These are phyloP conservation scores for Ennomos erosarius DNA, from an alignment of 2,888 invertebrate genomes.

Conservation along the genomic window DNA sequence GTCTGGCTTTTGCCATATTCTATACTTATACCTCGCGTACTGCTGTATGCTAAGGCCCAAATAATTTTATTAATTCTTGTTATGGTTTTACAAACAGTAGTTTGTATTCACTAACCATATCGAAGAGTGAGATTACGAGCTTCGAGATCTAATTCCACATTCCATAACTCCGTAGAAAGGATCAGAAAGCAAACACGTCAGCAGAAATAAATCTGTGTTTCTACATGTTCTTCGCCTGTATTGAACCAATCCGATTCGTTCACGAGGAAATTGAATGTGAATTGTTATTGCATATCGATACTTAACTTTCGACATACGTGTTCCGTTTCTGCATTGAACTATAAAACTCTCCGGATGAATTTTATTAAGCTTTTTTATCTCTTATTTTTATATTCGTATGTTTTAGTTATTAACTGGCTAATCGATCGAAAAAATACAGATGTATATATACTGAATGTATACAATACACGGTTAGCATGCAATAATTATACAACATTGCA, in stretches of 20 bases:
- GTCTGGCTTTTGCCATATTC: too few species aligned
- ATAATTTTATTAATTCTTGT: too few species aligned
- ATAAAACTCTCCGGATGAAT: constrained; percentile 39
- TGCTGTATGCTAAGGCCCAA: too few species aligned
- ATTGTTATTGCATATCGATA: constrained; percentile 57
- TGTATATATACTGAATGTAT: too few species aligned
- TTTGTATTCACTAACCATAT: not conserved
- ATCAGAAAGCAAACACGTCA: constrained; percentile 22
- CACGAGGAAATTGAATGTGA: constrained; percentile 56
- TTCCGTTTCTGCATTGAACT: constrained; percentile 34
- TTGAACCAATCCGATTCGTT: constrained; percentile 46
- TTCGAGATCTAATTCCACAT: constrained; percentile 6
- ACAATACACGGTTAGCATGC: constrained; percentile 2
- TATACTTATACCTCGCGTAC: too few species aligned
- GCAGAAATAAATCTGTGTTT: constrained; percentile 28
- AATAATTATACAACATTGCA: constrained; percentile 41
- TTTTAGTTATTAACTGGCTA: not conserved
- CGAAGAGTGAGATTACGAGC: not conserved
- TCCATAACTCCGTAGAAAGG: constrained; percentile 4
- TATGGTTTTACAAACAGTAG: constrained; percentile 1
- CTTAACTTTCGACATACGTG: constrained; percentile 20
- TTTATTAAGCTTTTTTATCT: not conserved
- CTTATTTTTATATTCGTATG: not conserved
- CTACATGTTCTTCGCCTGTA: constrained; percentile 39
- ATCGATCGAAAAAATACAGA: too few species aligned